phyloP scores from a whole-genome alignment of 2,888 invertebrate genomes.

The Amblyjoppa fuscipennis region DNA sequence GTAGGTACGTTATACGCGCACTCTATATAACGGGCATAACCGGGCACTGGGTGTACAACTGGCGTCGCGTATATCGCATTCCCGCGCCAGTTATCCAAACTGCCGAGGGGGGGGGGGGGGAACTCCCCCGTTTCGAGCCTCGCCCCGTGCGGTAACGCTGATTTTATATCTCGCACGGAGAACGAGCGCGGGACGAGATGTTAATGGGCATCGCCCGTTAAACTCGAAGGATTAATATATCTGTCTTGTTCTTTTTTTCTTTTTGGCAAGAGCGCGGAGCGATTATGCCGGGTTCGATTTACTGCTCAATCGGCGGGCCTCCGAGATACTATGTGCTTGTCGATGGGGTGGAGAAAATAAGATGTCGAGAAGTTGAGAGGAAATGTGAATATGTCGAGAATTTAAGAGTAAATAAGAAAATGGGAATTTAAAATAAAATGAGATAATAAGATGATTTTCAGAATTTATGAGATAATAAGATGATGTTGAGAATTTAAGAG shows the following conservation, averaged over 20 bases:
- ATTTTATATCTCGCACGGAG: slow-evolving; percentile 2
- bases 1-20: slow-evolving; percentile 57
- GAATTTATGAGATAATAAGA: too few species aligned
- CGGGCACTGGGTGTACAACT: slow-evolving; percentile 24
- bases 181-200: slow-evolving; percentile 9
- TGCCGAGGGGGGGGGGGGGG: neutral
- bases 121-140: slow-evolving; percentile 30
- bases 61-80: slow-evolving; percentile 50
- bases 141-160: slow-evolving; percentile 9
- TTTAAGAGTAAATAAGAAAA: too few species aligned
- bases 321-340: too few species aligned
- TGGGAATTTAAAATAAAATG: too few species aligned
- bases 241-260: neutral
- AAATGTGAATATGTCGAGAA: too few species aligned
- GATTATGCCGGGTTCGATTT: too few species aligned
- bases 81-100: slow-evolving; percentile 66
- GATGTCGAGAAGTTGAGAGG: too few species aligned
- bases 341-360: too few species aligned
- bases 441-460: too few species aligned
- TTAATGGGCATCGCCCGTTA: neutral
- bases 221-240: neutral
- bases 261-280: neutral
- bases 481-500: too few species aligned
- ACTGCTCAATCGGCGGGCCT: too few species aligned
- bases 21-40: slow-evolving; percentile 48